Conservation (phyloP, 2,797 vertebrate genomes). For the Limnodromus scolopaceus region DNA sequence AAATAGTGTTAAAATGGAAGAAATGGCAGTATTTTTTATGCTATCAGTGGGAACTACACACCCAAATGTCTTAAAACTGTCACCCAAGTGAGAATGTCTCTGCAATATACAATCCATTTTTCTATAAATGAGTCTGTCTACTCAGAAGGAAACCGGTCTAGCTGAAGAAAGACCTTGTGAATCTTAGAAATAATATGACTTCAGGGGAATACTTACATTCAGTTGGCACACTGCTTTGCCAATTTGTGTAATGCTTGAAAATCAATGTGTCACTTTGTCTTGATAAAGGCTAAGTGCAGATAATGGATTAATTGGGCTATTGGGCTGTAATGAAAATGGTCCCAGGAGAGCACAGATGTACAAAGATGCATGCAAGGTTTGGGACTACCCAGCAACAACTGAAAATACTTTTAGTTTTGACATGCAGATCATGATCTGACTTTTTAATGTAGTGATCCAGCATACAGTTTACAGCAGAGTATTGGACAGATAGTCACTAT, state of each 20-base stretch:
- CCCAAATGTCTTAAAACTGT: neutral
- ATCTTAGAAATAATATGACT: neutral
- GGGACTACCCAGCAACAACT: neutral
- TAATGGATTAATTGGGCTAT: constrained; percentile 23
- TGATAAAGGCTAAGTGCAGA: constrained; percentile 39
- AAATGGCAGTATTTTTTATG: neutral
- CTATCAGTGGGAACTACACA: neutral
- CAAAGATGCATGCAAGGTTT: neutral
- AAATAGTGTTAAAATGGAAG: neutral
- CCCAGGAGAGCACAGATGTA: neutral
- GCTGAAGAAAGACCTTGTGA: neutral
- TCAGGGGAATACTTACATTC: neutral
- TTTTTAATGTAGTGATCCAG: neutral
- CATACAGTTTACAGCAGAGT: neutral
- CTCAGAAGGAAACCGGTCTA: neutral
- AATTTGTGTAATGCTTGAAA: constrained; percentile 21
- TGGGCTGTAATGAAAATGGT: neutral
- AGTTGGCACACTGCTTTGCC: neutral
- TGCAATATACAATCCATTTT: accelerated
- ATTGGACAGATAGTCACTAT: neutral
- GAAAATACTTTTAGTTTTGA: neutral
- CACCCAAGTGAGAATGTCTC: neutral
- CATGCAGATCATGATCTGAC: neutral
- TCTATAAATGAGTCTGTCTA: neutral
- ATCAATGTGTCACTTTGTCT: neutral